Conservation (phyloP, 2,797 vertebrate genomes). For the Hafferia zeledoni region DNA sequence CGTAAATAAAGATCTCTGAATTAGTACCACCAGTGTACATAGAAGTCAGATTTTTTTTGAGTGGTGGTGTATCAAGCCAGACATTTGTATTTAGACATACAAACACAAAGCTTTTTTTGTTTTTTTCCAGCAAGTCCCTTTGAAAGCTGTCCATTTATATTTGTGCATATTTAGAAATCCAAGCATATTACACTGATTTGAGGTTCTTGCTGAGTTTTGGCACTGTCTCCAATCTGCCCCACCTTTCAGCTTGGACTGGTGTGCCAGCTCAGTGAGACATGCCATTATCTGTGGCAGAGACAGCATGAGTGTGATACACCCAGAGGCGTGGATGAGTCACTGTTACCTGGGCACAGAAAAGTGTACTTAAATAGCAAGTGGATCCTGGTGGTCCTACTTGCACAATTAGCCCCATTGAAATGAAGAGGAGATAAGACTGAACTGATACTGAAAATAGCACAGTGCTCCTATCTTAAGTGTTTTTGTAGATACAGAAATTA, state of each 20-base stretch:
- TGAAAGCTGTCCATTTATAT: neutral
- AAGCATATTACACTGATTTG: neutral
- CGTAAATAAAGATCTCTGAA: neutral
- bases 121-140: neutral
- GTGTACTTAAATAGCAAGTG: neutral
- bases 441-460: neutral
- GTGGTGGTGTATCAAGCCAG: neutral
- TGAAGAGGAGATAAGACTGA: neutral
- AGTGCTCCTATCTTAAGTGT: neutral
- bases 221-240: neutral
- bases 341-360: neutral
- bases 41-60: neutral
- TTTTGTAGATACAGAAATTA: neutral
- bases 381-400: neutral
- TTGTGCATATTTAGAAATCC: neutral
- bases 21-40: neutral
- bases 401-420: neutral
- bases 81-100: neutral
- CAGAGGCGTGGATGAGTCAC: constrained; percentile 34
- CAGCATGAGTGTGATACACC: neutral
- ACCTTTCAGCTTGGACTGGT: constrained; percentile 20
- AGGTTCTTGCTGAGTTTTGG: constrained; percentile 2
- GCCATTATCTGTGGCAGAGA: constrained; percentile 20
- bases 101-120: neutral
- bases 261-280: constrained; percentile 33